Conservation (phyloP, 2,797 vertebrate genomes). For the Nasua narica region DNA sequence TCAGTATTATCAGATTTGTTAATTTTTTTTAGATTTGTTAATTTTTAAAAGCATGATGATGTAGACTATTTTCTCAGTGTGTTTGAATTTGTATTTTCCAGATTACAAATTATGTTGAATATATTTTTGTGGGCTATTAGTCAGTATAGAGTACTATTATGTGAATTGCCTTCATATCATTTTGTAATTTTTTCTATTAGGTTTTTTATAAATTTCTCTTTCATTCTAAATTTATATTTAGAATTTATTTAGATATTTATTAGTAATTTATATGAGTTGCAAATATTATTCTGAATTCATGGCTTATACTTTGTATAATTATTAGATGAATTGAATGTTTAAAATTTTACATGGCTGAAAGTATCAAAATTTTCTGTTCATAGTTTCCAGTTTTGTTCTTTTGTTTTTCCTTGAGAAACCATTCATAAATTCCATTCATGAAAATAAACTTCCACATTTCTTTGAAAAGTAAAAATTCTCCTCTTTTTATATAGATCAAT, state of each 20-base stretch:
- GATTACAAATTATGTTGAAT: neutral
- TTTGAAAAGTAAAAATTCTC: neutral
- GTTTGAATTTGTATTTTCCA: neutral
- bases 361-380: neutral
- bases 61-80: neutral
- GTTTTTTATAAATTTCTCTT: neutral
- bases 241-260: neutral
- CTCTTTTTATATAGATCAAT: neutral
- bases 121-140: neutral
- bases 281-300: neutral
- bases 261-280: neutral
- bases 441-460: neutral
- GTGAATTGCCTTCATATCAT: neutral
- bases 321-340: neutral
- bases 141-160: neutral
- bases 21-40: neutral
- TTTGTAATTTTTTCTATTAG: neutral
- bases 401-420: neutral
- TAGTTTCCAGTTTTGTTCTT: neutral
- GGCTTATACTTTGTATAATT: neutral
- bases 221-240: neutral
- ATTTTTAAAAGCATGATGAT: neutral
- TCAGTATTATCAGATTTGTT: neutral
- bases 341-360: neutral
- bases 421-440: neutral